Evolutionary conservation across 2,888 invertebrate genomes (phyloP).

Genomic region (Xestia xanthographa): DNA sequence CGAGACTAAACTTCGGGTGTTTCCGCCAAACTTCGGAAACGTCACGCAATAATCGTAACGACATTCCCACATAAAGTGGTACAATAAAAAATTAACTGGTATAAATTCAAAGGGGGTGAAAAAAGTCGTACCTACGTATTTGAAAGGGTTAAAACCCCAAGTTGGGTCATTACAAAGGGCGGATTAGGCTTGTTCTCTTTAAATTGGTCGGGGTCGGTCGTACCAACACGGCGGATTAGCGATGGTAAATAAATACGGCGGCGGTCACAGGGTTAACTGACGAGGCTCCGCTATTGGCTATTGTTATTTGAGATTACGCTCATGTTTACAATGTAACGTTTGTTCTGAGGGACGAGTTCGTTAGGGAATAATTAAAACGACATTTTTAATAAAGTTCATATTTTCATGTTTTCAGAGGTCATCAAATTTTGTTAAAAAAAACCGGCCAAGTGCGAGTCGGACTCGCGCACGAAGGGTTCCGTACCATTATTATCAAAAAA

Average conservation of each 20-base stretch:
- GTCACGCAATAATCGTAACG: constrained; percentile 59
- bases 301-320: constrained; percentile 62
- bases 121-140: constrained; percentile 66
- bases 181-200: constrained; percentile 78
- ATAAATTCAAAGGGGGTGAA: constrained; percentile 71
- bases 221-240: constrained; percentile 73
- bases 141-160: constrained; percentile 71
- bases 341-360: constrained; percentile 33
- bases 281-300: constrained; percentile 57
- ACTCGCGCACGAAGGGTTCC: too few species aligned
- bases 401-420: background rate
- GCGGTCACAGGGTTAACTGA: constrained; percentile 61
- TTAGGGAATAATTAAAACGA: constrained; percentile 42
- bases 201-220: constrained; percentile 73
- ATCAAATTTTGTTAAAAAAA: background rate
- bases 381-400: constrained; percentile 25
- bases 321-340: constrained; percentile 52
- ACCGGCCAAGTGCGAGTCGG: too few species aligned
- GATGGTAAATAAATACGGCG: constrained; percentile 69
- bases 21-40: constrained; percentile 55
- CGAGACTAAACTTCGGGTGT: constrained; percentile 51
- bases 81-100: constrained; percentile 68
- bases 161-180: constrained; percentile 76
- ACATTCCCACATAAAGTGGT: constrained; percentile 58
- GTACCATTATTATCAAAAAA: too few species aligned